Base-by-base conservation (phyloP, 1,140 invertebrate species). In the Atta cephalotes region DNA sequence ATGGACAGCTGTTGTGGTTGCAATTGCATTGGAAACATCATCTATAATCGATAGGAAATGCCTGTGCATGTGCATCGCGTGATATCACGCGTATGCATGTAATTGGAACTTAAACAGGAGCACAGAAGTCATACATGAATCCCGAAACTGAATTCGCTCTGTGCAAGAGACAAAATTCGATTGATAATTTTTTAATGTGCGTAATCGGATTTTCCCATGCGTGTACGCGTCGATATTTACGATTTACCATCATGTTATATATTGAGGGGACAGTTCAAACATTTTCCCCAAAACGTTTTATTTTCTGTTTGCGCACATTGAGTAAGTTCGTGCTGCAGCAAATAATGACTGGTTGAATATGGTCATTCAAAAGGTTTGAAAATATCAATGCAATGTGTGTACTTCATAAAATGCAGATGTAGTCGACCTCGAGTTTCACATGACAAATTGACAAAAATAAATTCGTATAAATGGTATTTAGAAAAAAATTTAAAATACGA, bases 141-240 rank as follows among this genome's bases (percentile, higher is more conserved):
- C 18, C 28, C 25, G 25, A 60, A 82, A 82, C 25, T 49, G 66
- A 45, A 39, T 77, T 66, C 53, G 31, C 49, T 58, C n/a, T 49
- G 70, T 31, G 65, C 10, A 60, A 39, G 65, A 88, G 56, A 72
- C 70, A 85, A 76, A 72, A 62, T 58, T 60, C 58, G 63, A 85
- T 74, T 65, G 86, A 89, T 91, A 86, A 92, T 91, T 94, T 92
- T 92, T 94, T 93, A 71, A 91, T 86, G 89, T 45, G 39, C 56
- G 25, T 63, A 84, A 84, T 84, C 28, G 80, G 80, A 76, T 84
- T 84, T 62, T 14, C n/a, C 39, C 39, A 58, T 60, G 25, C 39
- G 68, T 45, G 21, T 60, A 53, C 25, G 39, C 53, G 16, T 45
- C 60, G 60, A 84, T 84, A 84, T 84, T 84, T 84, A 84, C 56